Evolutionary conservation across 2,797 vertebrate genomes (phyloP).

Genomic region (Neosalanx taihuensis): DNA sequence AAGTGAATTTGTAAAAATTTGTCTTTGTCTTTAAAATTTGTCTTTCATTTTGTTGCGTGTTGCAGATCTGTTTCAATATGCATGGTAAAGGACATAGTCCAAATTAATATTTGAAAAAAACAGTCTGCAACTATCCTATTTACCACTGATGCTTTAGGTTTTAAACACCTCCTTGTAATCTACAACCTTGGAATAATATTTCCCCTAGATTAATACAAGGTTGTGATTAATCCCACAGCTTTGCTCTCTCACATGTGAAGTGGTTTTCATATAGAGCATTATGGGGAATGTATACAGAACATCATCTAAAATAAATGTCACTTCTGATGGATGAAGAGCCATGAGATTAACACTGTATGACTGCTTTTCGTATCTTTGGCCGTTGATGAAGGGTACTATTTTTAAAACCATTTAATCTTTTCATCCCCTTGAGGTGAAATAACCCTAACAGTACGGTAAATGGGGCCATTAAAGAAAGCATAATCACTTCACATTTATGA

Average conservation of each 20-base stretch:
- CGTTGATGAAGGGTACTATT: slow-evolving; percentile 43
- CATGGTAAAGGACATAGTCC: not conserved
- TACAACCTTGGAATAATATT: slow-evolving; percentile 34
- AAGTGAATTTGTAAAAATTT: not conserved
- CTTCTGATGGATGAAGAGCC: slow-evolving; percentile 32
- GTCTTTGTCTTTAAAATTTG: slow-evolving; percentile 3
- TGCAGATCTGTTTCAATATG: not conserved
- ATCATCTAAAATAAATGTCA: not conserved
- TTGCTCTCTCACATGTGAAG: slow-evolving; percentile 8
- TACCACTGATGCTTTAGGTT: slow-evolving; percentile 12
- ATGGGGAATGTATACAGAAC: slow-evolving; percentile 6
- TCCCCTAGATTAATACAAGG: slow-evolving; percentile 52
- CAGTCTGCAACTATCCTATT: not conserved
- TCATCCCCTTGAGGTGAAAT: slow-evolving; percentile 32
- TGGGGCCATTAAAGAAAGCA: not conserved
- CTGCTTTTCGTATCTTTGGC: slow-evolving; percentile 45
- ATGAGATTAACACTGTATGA: slow-evolving; percentile 35
- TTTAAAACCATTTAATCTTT: slow-evolving; percentile 43
- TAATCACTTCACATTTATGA: too few relatives aligned
- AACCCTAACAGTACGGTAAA: not conserved
- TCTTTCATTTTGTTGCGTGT: not conserved
- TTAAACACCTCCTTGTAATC: slow-evolving; percentile 39
- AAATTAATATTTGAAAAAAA: not conserved
- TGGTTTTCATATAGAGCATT: slow-evolving; percentile 42
- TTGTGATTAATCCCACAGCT: slow-evolving; percentile 41